These are phyloP conservation scores for Nibea coibor DNA, from an alignment of 2,113 vertebrate species.

Conservation along the genomic window DNA sequence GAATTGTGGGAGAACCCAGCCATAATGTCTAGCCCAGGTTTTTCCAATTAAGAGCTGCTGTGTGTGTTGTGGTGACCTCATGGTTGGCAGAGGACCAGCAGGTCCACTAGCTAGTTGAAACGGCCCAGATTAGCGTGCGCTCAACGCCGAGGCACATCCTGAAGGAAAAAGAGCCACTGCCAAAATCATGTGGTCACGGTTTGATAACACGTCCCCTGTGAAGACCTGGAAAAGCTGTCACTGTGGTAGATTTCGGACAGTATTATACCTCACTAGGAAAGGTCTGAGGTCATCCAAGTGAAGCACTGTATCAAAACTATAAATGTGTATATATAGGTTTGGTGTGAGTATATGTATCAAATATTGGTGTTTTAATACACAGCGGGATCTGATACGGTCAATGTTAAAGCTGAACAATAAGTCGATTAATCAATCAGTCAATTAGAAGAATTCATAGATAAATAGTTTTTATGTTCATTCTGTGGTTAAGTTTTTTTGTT, in stretches of 20 bases:
- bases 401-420: neutral
- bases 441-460: neutral
- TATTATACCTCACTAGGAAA: neutral
- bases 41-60: conserved; percentile 86
- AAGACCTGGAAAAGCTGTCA: conserved; percentile 44
- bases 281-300: neutral
- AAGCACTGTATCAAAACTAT: neutral
- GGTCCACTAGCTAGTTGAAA: conserved; percentile 83
- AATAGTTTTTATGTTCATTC: neutral
- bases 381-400: neutral
- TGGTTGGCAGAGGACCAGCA: conserved; percentile 86
- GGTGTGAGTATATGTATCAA: neutral
- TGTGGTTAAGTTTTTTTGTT: neutral
- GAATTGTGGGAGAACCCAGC: conserved; percentile 40
- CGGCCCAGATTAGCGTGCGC: conserved; percentile 56
- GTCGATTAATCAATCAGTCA: neutral
- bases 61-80: conserved; percentile 90
- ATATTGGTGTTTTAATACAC: neutral
- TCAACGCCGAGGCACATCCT: conserved; percentile 85
- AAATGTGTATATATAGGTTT: neutral
- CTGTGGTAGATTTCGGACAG: neutral
- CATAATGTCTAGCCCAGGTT: conserved; percentile 78
- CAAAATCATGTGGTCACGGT: conserved; percentile 84
- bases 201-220: conserved; percentile 83
- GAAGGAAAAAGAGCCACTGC: conserved; percentile 83